Conservation (phyloP, 2,888 invertebrate species). For the Drosophila anceps region DNA sequence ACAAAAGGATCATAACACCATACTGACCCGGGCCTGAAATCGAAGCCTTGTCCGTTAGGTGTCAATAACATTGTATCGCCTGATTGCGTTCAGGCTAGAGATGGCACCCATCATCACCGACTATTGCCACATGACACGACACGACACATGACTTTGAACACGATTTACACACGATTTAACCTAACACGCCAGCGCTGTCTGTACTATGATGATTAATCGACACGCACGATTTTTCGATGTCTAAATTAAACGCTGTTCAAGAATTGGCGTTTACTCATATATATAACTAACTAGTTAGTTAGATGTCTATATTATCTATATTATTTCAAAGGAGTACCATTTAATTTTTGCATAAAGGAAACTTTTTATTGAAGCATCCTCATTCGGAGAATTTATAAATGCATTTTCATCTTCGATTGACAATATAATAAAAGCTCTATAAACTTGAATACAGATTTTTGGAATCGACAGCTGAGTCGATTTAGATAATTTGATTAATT, state of each 20-base stretch:
- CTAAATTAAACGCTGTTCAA: neutral
- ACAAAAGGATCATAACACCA: slow-evolving; percentile 44
- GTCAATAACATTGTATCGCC: slow-evolving; percentile 72
- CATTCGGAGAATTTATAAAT: neutral
- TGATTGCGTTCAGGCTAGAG: slow-evolving; percentile 27
- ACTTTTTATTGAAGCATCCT: neutral
- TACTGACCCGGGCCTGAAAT: slow-evolving; percentile 51
- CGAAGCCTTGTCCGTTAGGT: slow-evolving; percentile 66
- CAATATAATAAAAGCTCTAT: too few species aligned
- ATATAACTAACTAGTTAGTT: neutral
- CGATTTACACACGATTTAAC: slow-evolving; percentile 10
- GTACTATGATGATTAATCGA: slow-evolving; percentile 23
- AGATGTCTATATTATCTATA: neutral
- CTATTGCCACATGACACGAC: slow-evolving; percentile 16
- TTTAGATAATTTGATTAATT: too few species aligned
- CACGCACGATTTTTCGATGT: slow-evolving; percentile 18
- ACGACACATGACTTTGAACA: slow-evolving; percentile 16
- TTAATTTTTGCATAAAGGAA: neutral
- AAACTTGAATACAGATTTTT: too few species aligned
- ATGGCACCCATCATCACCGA: slow-evolving; percentile 22
- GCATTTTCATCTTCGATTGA: neutral
- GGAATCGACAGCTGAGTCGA: too few species aligned
- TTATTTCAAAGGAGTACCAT: neutral
- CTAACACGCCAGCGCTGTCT: slow-evolving; percentile 15
- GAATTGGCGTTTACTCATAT: neutral